These are phyloP conservation scores for Hirudinaria manillensis DNA, from an alignment of 2,888 invertebrate species.

Conservation along the genomic window DNA sequence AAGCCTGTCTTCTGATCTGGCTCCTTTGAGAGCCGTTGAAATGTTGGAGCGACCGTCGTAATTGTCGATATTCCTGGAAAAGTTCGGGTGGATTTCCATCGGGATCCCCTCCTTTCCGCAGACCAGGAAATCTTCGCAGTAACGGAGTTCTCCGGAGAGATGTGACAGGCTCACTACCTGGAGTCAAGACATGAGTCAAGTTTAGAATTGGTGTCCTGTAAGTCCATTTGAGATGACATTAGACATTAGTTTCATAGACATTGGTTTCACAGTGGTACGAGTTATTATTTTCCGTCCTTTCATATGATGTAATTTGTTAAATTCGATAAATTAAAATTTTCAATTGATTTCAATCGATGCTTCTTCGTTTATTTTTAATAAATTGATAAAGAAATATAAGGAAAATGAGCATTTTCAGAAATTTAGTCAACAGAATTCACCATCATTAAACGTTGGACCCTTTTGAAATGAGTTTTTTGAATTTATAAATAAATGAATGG, in stretches of 20 bases:
- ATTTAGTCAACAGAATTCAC: too few species aligned
- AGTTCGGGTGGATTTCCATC: slow-evolving; percentile 37
- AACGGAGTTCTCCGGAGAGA: slow-evolving; percentile 81
- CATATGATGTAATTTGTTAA: too few species aligned
- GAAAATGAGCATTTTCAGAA: too few species aligned
- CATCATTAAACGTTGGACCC: too few species aligned
- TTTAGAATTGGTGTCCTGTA: background rate
- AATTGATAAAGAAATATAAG: too few species aligned
- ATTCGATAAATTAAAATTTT: too few species aligned
- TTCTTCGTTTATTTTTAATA: too few species aligned
- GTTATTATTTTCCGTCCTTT: too few species aligned
- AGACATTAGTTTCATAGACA: background rate
- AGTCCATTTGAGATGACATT: background rate
- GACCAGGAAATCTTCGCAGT: slow-evolving; percentile 73
- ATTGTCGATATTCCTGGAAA: background rate
- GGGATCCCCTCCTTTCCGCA: slow-evolving; percentile 49
- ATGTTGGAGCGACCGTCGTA: background rate
- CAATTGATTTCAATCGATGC: too few species aligned
- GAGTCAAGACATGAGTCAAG: background rate
- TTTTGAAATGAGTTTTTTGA: too few species aligned
- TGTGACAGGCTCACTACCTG: slow-evolving; percentile 50
- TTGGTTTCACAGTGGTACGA: too few species aligned
- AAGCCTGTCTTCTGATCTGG: slow-evolving; percentile 4
- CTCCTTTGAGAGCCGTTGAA: background rate
- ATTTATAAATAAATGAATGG: too few species aligned